Percentiles rank a stretch among this genome's conserved stretches.
phyloP scores from a whole-genome alignment of 2,113 vertebrate genomes.

The Scartelaos histophorus region DNA sequence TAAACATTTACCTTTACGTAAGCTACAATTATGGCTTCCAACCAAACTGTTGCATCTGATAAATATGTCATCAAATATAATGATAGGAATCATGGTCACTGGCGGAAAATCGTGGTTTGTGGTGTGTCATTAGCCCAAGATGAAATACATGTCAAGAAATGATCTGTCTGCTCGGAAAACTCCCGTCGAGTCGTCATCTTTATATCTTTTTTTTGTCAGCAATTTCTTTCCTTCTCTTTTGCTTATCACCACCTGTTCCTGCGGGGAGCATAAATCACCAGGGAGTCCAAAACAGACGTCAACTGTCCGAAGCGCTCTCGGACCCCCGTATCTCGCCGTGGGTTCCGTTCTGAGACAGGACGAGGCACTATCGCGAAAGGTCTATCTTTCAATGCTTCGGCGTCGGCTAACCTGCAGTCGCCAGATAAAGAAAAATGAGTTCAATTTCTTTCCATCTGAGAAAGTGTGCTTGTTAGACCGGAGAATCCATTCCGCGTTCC shows the following conservation, averaged over 20 bases:
- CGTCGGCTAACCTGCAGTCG: slow-evolving; percentile 66
- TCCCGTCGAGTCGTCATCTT: slow-evolving; percentile 4
- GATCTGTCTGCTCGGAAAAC: slow-evolving; percentile 8
- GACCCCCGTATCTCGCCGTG: slow-evolving; percentile 35
- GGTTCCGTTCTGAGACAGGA: slow-evolving; percentile 45
- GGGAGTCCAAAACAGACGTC: slow-evolving; percentile 61
- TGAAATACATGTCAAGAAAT: slow-evolving; percentile 19
- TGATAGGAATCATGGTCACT: neutral
- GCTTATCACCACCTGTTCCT: slow-evolving; percentile 44
- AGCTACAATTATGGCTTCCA: neutral
- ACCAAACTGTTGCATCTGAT: neutral
- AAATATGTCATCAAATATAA: neutral
- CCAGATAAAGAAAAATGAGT: slow-evolving; percentile 75
- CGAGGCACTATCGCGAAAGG: slow-evolving; percentile 42
- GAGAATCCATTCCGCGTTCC: slow-evolving; percentile 69
- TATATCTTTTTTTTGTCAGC: slow-evolving; percentile 14
- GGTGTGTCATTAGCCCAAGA: slow-evolving; percentile 4
- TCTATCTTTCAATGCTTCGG: slow-evolving; percentile 52
- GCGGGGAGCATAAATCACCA: slow-evolving; percentile 32
- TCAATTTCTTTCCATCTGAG: slow-evolving; percentile 64
- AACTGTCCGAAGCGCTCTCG: slow-evolving; percentile 30
- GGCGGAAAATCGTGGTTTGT: neutral
- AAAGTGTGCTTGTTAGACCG: slow-evolving; percentile 72
- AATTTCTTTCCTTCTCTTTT: slow-evolving; percentile 12
- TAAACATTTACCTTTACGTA: neutral